Conservation (phyloP, 2,888 invertebrate species). For the Mylabris sibirica region DNA sequence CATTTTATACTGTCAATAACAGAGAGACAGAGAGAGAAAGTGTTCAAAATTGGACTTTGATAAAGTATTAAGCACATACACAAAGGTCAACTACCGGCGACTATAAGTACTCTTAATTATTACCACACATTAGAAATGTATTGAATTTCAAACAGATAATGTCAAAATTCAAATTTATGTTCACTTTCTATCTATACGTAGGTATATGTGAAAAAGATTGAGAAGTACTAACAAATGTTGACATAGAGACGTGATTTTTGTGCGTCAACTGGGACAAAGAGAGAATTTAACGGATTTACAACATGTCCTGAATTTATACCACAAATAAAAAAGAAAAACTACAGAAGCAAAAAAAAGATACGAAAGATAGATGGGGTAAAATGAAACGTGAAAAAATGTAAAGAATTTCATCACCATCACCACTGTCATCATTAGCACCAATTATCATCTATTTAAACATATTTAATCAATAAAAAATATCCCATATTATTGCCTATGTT, state of each 20-base stretch:
- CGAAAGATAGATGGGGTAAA: neutral
- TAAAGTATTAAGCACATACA: neutral
- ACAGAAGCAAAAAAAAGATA: neutral
- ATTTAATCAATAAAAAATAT: neutral
- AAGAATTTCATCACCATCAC: constrained; percentile 1
- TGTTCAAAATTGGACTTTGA: neutral
- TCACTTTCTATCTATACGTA: neutral
- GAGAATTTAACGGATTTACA: neutral
- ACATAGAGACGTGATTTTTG: neutral
- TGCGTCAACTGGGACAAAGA: neutral
- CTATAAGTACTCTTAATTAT: neutral
- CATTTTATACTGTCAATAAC: neutral
- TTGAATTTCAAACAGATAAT: neutral
- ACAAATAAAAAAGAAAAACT: neutral
- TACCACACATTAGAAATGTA: neutral
- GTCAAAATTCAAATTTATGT: neutral
- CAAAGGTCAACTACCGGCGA: neutral
- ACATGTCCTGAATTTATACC: neutral
- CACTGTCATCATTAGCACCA: neutral
- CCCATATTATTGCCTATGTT: neutral
- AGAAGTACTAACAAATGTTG: constrained; percentile 1
- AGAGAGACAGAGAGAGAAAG: neutral
- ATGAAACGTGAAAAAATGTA: neutral
- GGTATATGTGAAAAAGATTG: neutral
- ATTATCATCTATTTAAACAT: neutral